Evolutionary conservation across 2,888 invertebrate species (phyloP).

Genomic region (Microctonus brassicae): DNA sequence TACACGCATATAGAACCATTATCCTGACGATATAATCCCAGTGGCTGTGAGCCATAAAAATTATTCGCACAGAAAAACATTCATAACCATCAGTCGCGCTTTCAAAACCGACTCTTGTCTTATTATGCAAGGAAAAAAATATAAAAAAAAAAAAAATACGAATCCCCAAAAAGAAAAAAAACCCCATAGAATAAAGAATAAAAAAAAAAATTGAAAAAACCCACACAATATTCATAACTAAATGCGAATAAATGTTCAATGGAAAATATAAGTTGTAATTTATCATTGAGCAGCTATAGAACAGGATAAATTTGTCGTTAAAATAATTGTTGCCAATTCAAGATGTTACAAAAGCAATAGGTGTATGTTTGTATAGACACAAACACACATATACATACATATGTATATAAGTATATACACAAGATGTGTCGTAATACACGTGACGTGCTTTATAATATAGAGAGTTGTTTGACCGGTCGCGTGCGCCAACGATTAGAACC

Average conservation of each 20-base stretch:
- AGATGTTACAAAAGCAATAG: not conserved
- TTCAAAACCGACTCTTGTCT: not conserved
- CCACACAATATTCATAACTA: not conserved
- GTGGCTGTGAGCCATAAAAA: constrained; percentile 15
- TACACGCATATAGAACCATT: not conserved
- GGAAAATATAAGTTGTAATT: not conserved
- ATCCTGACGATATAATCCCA: constrained; percentile 16
- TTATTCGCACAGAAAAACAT: constrained; percentile 21
- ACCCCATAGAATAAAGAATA: not conserved
- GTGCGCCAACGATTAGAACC: constrained; percentile 2
- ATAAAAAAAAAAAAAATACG: not conserved
- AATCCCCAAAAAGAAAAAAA: not conserved
- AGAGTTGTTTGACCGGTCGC: constrained; percentile 12
- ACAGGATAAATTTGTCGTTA: not conserved
- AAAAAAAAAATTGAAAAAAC: not conserved
- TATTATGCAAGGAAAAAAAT: not conserved
- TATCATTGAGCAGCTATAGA: not conserved
- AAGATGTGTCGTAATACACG: not conserved
- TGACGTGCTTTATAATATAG: not conserved
- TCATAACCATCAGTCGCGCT: constrained; percentile 13
- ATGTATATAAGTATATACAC: too few species aligned
- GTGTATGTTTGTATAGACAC: too few species aligned
- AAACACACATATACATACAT: too few species aligned
- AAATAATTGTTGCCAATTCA: not conserved
- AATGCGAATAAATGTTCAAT: not conserved